Percentiles rank a stretch among this genome's conserved stretches.
Conservation (phyloP, 2,888 invertebrate species). For the Norana najaformis region DNA sequence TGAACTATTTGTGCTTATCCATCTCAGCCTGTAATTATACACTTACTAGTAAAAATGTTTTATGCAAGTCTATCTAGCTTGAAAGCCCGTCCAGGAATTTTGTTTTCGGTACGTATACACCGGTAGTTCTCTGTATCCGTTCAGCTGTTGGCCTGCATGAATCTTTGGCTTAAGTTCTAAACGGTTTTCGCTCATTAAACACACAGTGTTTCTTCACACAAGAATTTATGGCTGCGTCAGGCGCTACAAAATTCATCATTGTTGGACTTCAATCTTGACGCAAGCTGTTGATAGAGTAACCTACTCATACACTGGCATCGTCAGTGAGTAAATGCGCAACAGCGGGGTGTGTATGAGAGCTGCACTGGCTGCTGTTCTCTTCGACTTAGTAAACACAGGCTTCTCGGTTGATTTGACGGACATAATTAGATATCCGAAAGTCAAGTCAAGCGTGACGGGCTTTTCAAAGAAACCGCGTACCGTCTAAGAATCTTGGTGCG, state of each 20-base stretch:
- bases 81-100: not conserved
- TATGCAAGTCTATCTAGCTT: not conserved
- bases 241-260: not conserved
- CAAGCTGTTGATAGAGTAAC: not conserved
- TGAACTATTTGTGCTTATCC: no score
- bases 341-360: not conserved
- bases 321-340: not conserved
- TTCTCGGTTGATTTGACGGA: slow-evolving; percentile 20
- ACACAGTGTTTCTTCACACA: not conserved
- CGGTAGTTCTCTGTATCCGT: not conserved
- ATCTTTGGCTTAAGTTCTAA: not conserved
- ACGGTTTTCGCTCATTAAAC: not conserved
- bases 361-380: not conserved
- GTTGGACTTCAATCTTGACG: slow-evolving; percentile 5
- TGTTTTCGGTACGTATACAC: not conserved
- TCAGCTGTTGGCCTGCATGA: not conserved
- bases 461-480: not conserved
- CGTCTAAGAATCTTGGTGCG: not conserved
- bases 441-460: not conserved
- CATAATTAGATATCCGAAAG: slow-evolving; percentile 21
- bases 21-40: not conserved
- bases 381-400: not conserved
- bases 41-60: not conserved
- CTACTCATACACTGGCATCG: not conserved
- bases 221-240: not conserved